phyloP scores from a whole-genome alignment of 2,113 vertebrate species.

The Archilochus colubris region DNA sequence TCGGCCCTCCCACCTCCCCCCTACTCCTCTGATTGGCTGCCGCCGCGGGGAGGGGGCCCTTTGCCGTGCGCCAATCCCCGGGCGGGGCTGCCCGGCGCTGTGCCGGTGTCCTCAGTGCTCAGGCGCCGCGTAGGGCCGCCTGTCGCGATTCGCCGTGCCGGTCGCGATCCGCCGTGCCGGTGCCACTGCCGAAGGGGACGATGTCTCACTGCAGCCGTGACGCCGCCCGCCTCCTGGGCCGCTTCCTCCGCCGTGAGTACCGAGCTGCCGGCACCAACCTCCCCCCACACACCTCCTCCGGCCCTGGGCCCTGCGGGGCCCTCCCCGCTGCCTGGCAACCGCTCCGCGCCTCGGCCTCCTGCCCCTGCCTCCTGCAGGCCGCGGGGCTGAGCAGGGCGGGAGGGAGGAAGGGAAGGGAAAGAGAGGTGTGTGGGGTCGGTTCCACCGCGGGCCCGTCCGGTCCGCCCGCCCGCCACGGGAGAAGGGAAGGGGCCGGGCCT shows the following conservation, averaged over 20 bases:
- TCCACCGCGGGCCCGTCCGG: too few species aligned
- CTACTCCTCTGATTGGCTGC: not conserved
- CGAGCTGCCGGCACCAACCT: not conserved
- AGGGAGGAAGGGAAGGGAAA: too few species aligned
- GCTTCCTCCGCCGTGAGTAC: slow-evolving; percentile 48
- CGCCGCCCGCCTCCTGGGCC: slow-evolving; percentile 13
- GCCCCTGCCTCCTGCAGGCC: too few species aligned
- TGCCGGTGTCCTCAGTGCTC: not conserved
- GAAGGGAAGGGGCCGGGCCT: not conserved
- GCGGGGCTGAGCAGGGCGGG: not conserved
- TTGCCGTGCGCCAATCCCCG: not conserved
- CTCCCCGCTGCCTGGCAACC: not conserved
- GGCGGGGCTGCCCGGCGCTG: not conserved
- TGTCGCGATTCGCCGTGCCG: not conserved
- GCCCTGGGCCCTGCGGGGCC: not conserved
- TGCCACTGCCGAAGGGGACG: slow-evolving; percentile 17
- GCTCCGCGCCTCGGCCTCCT: not conserved
- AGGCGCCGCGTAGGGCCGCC: not conserved
- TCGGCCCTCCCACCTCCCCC: fast-evolving
- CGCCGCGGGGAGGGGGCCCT: not conserved
- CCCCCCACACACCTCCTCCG: not conserved
- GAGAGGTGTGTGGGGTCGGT: too few species aligned
- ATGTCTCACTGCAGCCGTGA: slow-evolving; percentile 38
- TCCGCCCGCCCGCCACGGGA: too few species aligned
- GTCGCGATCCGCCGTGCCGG: not conserved